phyloP scores from a whole-genome alignment of 2,888 invertebrate genomes.

The Trichogramma dendrolimi region DNA sequence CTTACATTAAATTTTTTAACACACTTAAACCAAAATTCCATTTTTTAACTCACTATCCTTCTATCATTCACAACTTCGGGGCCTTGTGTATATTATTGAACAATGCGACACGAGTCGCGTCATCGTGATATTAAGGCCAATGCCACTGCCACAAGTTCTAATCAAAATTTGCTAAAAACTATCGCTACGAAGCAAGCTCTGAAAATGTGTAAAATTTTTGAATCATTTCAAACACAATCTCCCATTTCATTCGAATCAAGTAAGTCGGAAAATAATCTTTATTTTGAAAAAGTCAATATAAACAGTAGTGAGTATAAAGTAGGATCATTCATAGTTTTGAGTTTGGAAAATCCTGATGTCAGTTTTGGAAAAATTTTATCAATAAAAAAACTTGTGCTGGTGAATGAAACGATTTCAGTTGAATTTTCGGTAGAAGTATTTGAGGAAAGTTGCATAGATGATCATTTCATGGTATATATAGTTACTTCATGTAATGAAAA shows the following conservation, averaged over 20 bases:
- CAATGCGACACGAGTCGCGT: conserved; percentile 1
- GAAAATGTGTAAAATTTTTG: conserved; percentile 6
- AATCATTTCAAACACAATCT: conserved; percentile 1
- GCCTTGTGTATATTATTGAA: too few species aligned
- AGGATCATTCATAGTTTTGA: conserved; percentile 18
- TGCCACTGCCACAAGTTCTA: background rate
- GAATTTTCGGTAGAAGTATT: conserved; percentile 9
- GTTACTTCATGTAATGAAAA: too few species aligned
- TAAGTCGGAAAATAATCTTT: conserved; percentile 4
- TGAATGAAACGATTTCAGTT: conserved; percentile 3
- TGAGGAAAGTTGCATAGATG: conserved; percentile 15
- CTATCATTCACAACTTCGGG: conserved; percentile 17
- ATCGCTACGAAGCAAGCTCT: conserved; percentile 7
- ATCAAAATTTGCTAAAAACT: conserved; percentile 7
- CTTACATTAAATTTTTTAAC: conserved; percentile 12
- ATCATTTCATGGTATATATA: conserved; percentile 3
- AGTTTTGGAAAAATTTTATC: conserved; percentile 18
- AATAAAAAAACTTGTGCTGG: conserved; percentile 17
- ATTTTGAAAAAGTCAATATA: conserved; percentile 16
- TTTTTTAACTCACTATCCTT: conserved; percentile 19
- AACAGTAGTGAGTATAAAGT: conserved; percentile 20
- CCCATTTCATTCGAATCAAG: background rate
- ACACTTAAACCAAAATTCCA: conserved; percentile 24
- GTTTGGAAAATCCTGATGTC: conserved; percentile 10
- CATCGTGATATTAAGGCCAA: conserved; percentile 3